Conservation (phyloP, 2,113 vertebrate species). For the Uria aalge region DNA sequence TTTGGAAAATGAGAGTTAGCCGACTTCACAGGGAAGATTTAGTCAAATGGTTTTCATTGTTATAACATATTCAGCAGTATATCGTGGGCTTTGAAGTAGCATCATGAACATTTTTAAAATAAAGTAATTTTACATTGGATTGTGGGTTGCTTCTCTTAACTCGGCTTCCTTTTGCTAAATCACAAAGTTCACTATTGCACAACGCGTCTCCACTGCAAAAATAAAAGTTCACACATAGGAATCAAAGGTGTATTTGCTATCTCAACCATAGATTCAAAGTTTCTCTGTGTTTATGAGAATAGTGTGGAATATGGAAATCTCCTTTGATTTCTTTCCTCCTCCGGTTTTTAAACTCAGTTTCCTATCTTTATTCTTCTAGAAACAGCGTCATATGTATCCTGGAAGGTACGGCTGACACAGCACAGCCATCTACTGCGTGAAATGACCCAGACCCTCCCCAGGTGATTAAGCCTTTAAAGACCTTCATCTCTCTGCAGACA, state of each 20-base stretch:
- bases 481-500: background rate
- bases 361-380: accelerated
- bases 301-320: background rate
- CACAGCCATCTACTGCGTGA: background rate
- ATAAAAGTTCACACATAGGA: background rate
- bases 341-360: background rate
- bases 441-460: background rate
- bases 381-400: accelerated
- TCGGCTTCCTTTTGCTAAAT: background rate
- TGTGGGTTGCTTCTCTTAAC: background rate
- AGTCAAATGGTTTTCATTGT: background rate
- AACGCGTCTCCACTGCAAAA: background rate
- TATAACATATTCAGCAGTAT: background rate
- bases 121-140: background rate
- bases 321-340: background rate
- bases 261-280: background rate
- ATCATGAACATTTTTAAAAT: background rate
- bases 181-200: background rate
- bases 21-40: background rate
- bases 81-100: background rate
- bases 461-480: background rate
- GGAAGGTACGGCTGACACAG: background rate
- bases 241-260: background rate
- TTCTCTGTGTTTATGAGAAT: background rate
- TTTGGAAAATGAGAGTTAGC: background rate